Conservation (phyloP, 2,888 invertebrate genomes). For the Pantelozetes paolii region DNA sequence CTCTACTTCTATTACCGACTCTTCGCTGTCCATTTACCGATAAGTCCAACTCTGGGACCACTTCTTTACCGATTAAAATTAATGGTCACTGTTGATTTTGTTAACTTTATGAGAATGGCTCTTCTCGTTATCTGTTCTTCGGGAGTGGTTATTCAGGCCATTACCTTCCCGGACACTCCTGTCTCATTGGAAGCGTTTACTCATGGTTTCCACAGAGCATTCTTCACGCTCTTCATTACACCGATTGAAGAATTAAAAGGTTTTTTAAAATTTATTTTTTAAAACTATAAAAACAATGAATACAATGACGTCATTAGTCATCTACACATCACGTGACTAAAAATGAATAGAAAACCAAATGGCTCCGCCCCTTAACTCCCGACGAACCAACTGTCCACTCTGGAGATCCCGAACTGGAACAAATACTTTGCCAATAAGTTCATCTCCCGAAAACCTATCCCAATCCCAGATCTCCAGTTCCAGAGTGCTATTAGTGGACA, state of each 20-base stretch:
- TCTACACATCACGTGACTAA: neutral
- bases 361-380: neutral
- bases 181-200: slow-evolving; percentile 50
- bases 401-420: neutral
- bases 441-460: neutral
- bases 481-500: neutral
- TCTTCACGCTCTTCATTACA: slow-evolving; percentile 55
- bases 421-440: neutral
- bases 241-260: slow-evolving; percentile 50
- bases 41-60: slow-evolving; percentile 55
- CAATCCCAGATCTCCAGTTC: neutral
- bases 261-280: slow-evolving; percentile 26
- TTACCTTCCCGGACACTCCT: slow-evolving; percentile 54
- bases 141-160: slow-evolving; percentile 52
- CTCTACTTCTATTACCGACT: slow-evolving; percentile 56
- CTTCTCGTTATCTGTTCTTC: slow-evolving; percentile 51
- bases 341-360: slow-evolving; percentile 5
- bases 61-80: slow-evolving; percentile 55
- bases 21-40: slow-evolving; percentile 55
- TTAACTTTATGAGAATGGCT: slow-evolving; percentile 53
- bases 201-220: slow-evolving; percentile 53
- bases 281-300: no score
- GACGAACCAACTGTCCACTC: neutral
- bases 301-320: neutral
- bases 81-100: slow-evolving; percentile 53